Conservation (phyloP, 2,113 vertebrate species). For the Gymnorhina tibicen region DNA sequence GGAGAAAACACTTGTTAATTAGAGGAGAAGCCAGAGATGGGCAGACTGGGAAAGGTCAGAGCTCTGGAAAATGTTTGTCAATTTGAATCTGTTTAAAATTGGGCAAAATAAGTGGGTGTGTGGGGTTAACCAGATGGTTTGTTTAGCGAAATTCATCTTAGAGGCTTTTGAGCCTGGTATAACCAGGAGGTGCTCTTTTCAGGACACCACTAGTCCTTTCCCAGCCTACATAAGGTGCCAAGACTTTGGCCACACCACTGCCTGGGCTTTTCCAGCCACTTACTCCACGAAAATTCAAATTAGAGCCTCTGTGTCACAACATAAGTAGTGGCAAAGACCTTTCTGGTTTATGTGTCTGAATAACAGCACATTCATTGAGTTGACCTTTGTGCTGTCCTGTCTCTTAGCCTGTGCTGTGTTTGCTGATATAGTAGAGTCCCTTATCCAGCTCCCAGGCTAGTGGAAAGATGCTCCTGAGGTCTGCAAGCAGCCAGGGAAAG, state of each 20-base stretch:
- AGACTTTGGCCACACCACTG: not conserved
- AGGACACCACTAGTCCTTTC: not conserved
- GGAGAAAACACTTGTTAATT: not conserved
- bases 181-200: not conserved
- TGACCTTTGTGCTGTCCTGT: accelerated
- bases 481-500: not conserved
- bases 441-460: not conserved
- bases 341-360: not conserved
- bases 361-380: not conserved
- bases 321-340: not conserved
- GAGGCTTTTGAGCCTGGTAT: not conserved
- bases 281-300: not conserved
- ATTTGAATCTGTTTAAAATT: not conserved
- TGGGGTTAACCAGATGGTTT: not conserved
- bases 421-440: not conserved
- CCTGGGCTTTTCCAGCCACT: not conserved
- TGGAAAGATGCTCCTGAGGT: not conserved
- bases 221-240: not conserved
- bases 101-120: not conserved
- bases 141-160: not conserved
- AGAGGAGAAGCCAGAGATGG: not conserved
- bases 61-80: slow-evolving; percentile 17
- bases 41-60: not conserved
- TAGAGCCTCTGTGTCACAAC: not conserved
- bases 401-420: not conserved